Evolutionary conservation across 2,888 invertebrate genomes (phyloP), one percentile per base, ranked within the genome.

Genomic region (Megastigmus dorsalis): DNA sequence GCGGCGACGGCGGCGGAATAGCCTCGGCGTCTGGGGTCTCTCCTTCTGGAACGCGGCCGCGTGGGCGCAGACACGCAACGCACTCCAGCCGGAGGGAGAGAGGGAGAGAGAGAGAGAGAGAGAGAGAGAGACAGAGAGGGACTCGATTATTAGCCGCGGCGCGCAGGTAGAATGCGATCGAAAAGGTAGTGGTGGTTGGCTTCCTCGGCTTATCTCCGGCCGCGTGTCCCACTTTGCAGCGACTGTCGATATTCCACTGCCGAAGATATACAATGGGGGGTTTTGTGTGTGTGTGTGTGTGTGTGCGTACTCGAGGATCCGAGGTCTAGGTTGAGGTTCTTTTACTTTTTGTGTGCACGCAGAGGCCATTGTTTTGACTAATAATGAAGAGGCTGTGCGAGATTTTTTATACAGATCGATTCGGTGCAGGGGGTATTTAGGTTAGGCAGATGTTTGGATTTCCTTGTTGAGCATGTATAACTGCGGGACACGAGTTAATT

Each of bases 21-120:
- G n/a, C 18, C 36, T 9, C 3, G 18, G 48, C 50, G 48, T 59
- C 68, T 59, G 68, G 52, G n/a, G n/a, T n/a, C n/a, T n/a, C n/a
- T n/a, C n/a, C n/a, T n/a, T n/a, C n/a, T n/a, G n/a, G 54, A 18
- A 50, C 65, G 65, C 52, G 28, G 38, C 28, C 30, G 69, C 54
- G 76, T 65, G 68, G 38, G 60, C 54, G 67, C 55, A 57, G 36
- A 65, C 62, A 45, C 59, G 48, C 41, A 48, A n/a, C n/a, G n/a
- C n/a, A n/a, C n/a, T n/a, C n/a, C n/a, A n/a, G n/a, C n/a, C n/a
- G n/a, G n/a, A n/a, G n/a, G n/a, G n/a, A n/a, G n/a, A n/a, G n/a
- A n/a, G n/a, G n/a, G n/a, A n/a, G n/a, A n/a, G n/a, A n/a, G n/a
- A n/a, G n/a, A n/a, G n/a, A n/a, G n/a, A n/a, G n/a, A n/a, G n/a